Evolutionary conservation across 2,888 invertebrate genomes (phyloP).

Genomic region (Caenorhabditis japonica): DNA sequence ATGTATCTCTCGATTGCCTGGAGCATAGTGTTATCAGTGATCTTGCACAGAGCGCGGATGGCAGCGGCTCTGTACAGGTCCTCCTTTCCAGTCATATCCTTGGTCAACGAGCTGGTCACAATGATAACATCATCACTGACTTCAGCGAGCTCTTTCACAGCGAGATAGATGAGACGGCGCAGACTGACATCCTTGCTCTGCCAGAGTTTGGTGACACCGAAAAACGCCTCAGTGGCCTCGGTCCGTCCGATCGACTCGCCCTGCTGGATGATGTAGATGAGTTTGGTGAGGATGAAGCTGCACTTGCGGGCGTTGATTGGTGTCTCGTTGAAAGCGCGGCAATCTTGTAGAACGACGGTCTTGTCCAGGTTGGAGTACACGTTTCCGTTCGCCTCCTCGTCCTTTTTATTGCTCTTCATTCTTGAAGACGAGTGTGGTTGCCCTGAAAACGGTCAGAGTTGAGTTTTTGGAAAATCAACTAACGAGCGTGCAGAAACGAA

Average conservation of each 20-base stretch:
- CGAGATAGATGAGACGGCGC: slow-evolving; percentile 94
- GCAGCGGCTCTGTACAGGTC: slow-evolving; percentile 94
- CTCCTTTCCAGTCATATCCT: slow-evolving; percentile 82
- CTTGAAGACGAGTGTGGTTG: slow-evolving; percentile 17
- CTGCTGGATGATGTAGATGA: slow-evolving; percentile 94
- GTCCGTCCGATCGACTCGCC: slow-evolving; percentile 87
- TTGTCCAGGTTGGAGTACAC: slow-evolving; percentile 94
- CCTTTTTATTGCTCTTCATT: slow-evolving; percentile 77
- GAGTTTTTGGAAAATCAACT: neutral
- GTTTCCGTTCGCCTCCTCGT: slow-evolving; percentile 82
- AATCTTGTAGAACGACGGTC: slow-evolving; percentile 95
- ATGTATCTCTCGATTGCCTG: slow-evolving; percentile 97
- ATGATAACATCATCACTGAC: slow-evolving; percentile 99
- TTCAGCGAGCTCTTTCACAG: slow-evolving; percentile 88
- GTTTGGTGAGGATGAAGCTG: slow-evolving; percentile 93
- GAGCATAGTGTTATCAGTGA: slow-evolving; percentile 85
- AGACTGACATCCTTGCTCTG: slow-evolving; percentile 95
- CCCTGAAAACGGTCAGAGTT: slow-evolving; percentile 11
- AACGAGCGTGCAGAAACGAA: too few species aligned
- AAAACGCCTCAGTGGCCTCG: slow-evolving; percentile 98
- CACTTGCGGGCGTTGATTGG: slow-evolving; percentile 98
- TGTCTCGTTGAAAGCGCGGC: slow-evolving; percentile 96
- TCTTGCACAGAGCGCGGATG: slow-evolving; percentile 95
- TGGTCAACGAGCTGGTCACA: slow-evolving; percentile 83
- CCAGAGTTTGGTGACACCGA: slow-evolving; percentile 98